Evolutionary conservation across 2,888 invertebrate species (phyloP), one percentile per base, ranked within the genome.

Genomic region (Colletes collaris): DNA sequence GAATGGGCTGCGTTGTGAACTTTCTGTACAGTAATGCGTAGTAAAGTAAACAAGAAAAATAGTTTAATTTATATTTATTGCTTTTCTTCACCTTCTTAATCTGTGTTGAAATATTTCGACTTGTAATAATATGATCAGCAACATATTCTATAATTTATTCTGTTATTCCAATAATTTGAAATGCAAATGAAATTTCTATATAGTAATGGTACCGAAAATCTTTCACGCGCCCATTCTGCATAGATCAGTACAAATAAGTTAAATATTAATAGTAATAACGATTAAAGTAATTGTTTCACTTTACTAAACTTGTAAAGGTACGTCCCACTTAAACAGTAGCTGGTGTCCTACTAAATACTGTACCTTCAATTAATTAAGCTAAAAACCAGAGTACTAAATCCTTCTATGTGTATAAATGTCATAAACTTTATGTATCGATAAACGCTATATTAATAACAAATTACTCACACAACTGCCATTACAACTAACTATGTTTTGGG

Each of bases 181-280:
- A 16, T 16, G 16, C 16, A 16, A 16, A 16, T 16, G 16, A 16
- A 16, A 16, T 16, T 16, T 16, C 16, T 16, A 16, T 16, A 16
- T 16, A 65, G 50, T 44, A 16, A 10, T 58, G 62, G 68, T 81
- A 73, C 66, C 7, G 64, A 64, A 79, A 74, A 81, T 44, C 62
- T 82, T 84, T 76, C 77, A 74, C 82, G 86, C 88, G 81, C 80
- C 81, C 85, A 64, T 81, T 87, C 85, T 82, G 50, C 64, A 83
- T 88, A 89, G 87, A 87, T 83, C 87, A 89, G 88, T 89, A 89
- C 88, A 89, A 89, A 89, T 88, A 87, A 86, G 84, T 82, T 82
- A 83, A 86, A 87, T 83, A 82, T 79, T 80, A 82, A 85, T 82
- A 80, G 76, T 77, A 75, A 77, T 78, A 76, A 83, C n/a, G 67